Evolutionary conservation across 1,140 invertebrate genomes (phyloP).

Genomic region (Meloidogyne exigua): DNA sequence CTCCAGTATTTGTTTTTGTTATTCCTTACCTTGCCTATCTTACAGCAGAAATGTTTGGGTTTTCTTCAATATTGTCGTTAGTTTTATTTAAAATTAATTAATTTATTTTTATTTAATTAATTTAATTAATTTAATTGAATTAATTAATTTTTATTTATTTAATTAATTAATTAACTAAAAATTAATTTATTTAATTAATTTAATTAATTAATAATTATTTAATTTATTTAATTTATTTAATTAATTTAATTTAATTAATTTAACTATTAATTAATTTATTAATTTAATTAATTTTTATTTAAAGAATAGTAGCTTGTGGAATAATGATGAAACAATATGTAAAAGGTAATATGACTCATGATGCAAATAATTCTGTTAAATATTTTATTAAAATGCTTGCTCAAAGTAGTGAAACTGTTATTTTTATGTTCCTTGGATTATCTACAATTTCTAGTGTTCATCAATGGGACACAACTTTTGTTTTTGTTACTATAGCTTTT

Average conservation of each 20-base stretch:
- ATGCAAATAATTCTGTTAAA: constrained; percentile 94
- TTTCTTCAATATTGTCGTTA: constrained; percentile 51
- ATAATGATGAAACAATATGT: constrained; percentile 99
- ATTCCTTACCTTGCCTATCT: constrained; percentile 48
- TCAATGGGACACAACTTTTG: constrained; percentile 88
- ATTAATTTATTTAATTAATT: too few relatives aligned
- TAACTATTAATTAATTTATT: too few relatives aligned
- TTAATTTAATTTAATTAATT: too few relatives aligned
- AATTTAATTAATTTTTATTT: too few relatives aligned
- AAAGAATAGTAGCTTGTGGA: constrained; percentile 90
- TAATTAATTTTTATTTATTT: too few relatives aligned
- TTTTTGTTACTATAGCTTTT: constrained; percentile 85
- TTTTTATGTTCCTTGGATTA: constrained; percentile 97
- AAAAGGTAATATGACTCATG: constrained; percentile 92
- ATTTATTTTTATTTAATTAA: too few relatives aligned
- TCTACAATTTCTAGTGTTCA: constrained; percentile 74
- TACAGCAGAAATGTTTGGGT: constrained; percentile 50
- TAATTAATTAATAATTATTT: too few relatives aligned
- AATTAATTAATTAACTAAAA: background rate
- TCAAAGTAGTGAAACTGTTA: constrained; percentile 83
- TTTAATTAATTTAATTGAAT: too few relatives aligned
- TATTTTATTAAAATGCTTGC: constrained; percentile 95
- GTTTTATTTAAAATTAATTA: background rate
- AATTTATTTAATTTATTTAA: too few relatives aligned
- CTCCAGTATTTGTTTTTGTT: constrained; percentile 42